Conservation (phyloP, 2,888 invertebrate genomes). For the Atrina japonica region DNA sequence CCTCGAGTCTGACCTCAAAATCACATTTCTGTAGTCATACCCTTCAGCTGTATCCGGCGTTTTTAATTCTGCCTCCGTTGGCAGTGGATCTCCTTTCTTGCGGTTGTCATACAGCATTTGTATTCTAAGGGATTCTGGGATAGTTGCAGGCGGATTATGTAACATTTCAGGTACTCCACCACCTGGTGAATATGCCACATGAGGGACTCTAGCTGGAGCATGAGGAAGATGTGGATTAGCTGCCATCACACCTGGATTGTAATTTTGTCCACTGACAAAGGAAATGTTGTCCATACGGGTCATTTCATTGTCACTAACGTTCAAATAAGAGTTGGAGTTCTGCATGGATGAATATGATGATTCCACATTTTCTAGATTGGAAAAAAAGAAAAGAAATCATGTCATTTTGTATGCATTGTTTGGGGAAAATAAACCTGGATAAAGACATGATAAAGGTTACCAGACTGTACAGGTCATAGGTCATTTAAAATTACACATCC, state of each 20-base stretch:
- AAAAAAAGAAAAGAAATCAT: too few relatives aligned
- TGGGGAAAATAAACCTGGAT: too few relatives aligned
- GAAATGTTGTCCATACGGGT: slow-evolving; percentile 19
- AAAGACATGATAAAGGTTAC: too few relatives aligned
- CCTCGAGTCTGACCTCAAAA: slow-evolving; percentile 54
- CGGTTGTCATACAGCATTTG: slow-evolving; percentile 54
- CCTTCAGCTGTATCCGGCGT: slow-evolving; percentile 34
- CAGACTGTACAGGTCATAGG: too few relatives aligned
- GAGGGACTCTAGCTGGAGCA: background rate
- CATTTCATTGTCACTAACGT: background rate
- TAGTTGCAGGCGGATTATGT: slow-evolving; percentile 20
- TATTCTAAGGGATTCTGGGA: slow-evolving; percentile 56
- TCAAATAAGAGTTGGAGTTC: background rate
- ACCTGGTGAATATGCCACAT: background rate
- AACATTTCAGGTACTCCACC: background rate
- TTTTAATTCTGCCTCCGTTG: slow-evolving; percentile 10
- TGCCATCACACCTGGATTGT: slow-evolving; percentile 35
- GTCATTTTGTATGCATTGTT: too few relatives aligned
- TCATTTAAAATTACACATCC: too few relatives aligned
- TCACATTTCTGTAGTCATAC: slow-evolving; percentile 15
- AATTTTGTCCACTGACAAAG: slow-evolving; percentile 13
- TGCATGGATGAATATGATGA: too few relatives aligned
- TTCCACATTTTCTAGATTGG: slow-evolving; percentile 5
- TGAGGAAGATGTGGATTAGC: slow-evolving; percentile 1
- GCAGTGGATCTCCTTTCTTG: slow-evolving; percentile 9